Conservation (phyloP, 2,888 invertebrate species). For the Torymus texanus region DNA sequence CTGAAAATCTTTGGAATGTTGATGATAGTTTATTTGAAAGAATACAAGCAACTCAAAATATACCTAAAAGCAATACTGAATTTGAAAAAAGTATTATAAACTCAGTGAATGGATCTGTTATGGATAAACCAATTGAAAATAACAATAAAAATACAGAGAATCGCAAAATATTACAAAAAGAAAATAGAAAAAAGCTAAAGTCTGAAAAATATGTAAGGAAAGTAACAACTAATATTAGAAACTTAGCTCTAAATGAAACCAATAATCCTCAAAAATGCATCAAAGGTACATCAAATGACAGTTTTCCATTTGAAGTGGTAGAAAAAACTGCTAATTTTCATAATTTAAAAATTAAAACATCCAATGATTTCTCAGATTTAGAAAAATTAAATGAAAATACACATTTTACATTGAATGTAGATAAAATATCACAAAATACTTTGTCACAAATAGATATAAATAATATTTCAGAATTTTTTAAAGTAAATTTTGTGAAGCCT, state of each 20-base stretch:
- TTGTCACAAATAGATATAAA: slow-evolving; percentile 53
- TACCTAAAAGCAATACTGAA: slow-evolving; percentile 29
- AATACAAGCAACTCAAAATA: slow-evolving; percentile 56
- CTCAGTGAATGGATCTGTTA: slow-evolving; percentile 50
- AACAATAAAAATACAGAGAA: neutral
- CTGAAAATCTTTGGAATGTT: slow-evolving; percentile 67
- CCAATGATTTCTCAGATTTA: slow-evolving; percentile 57
- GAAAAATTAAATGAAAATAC: slow-evolving; percentile 62
- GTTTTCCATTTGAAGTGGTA: neutral
- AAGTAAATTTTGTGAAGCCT: slow-evolving; percentile 48
- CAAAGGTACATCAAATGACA: neutral
- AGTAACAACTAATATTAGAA: slow-evolving; percentile 22
- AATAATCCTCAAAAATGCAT: slow-evolving; percentile 2
- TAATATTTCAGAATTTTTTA: slow-evolving; percentile 58
- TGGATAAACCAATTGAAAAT: neutral
- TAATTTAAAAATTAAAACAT: slow-evolving; percentile 59
- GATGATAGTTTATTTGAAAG: slow-evolving; percentile 64
- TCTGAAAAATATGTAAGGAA: slow-evolving; percentile 20
- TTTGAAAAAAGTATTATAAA: slow-evolving; percentile 52
- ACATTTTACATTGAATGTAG: slow-evolving; percentile 61
- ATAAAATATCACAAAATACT: slow-evolving; percentile 55
- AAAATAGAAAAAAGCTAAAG: slow-evolving; percentile 26
- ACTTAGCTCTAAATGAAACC: neutral
- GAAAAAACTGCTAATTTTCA: slow-evolving; percentile 30
- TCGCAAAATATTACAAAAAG: neutral